Conservation (phyloP, 2,888 invertebrate species). For the Rambutsinella grinnellia region DNA sequence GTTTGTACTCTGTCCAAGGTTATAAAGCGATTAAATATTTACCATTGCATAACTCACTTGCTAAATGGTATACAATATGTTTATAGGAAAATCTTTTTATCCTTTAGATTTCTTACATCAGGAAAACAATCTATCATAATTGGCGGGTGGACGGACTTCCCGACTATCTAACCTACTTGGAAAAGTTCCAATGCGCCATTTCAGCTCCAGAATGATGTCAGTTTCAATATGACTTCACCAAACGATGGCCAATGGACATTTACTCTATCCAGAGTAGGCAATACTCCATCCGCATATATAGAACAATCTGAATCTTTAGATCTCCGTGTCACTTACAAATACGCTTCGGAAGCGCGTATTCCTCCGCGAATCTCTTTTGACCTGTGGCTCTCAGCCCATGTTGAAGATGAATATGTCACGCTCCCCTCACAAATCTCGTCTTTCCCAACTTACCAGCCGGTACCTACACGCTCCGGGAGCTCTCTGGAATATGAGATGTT, state of each 20-base stretch:
- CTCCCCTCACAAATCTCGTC: slow-evolving; percentile 51
- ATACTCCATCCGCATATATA: not conserved
- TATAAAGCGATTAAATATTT: too few relatives aligned
- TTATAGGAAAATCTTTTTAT: not conserved
- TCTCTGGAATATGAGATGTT: not conserved
- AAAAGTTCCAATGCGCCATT: slow-evolving; percentile 58
- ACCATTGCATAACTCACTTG: not conserved
- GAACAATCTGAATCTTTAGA: slow-evolving; percentile 15
- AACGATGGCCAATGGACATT: slow-evolving; percentile 37
- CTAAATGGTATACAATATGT: not conserved
- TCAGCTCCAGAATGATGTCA: slow-evolving; percentile 42
- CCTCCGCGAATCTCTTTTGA: slow-evolving; percentile 40
- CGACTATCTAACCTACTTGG: slow-evolving; percentile 52
- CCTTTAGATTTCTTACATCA: slow-evolving; percentile 53
- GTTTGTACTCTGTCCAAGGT: slow-evolving; percentile 43
- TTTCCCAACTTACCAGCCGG: not conserved
- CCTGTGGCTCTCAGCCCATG: slow-evolving; percentile 30
- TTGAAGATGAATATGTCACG: slow-evolving; percentile 51
- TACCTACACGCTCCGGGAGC: not conserved
- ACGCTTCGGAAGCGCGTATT: not conserved
- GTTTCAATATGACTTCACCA: slow-evolving; percentile 40
- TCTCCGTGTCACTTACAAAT: slow-evolving; percentile 27
- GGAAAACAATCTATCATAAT: slow-evolving; percentile 50
- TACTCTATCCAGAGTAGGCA: slow-evolving; percentile 3
- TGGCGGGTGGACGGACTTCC: slow-evolving; percentile 58